These are phyloP conservation scores for Trissolcus basalis DNA, from an alignment of 1,140 invertebrate genomes.

Conservation along the genomic window DNA sequence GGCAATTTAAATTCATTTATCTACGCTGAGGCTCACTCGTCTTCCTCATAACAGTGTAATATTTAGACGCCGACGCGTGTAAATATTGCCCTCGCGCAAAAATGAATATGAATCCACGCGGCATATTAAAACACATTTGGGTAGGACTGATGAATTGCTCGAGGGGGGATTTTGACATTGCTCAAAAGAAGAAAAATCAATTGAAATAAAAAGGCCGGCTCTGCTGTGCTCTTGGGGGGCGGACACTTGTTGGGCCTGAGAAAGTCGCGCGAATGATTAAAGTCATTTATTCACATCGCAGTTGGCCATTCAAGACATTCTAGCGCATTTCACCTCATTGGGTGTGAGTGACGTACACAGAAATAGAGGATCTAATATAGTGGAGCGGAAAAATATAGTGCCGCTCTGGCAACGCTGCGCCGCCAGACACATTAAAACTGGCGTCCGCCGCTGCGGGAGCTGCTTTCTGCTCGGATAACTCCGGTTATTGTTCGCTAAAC, in stretches of 20 bases:
- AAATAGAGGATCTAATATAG: slow-evolving; percentile 16
- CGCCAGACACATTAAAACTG: too few relatives aligned
- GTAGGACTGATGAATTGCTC: background rate
- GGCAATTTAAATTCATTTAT: slow-evolving; percentile 43
- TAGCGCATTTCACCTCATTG: background rate
- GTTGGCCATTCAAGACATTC: too few relatives aligned
- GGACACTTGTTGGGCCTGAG: too few relatives aligned
- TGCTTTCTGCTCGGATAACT: too few relatives aligned
- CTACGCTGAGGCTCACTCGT: background rate
- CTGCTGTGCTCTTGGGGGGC: too few relatives aligned
- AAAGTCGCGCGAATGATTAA: too few relatives aligned
- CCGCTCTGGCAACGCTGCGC: too few relatives aligned
- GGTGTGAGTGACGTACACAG: slow-evolving; percentile 2
- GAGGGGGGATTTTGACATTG: background rate
- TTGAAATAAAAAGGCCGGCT: too few relatives aligned
- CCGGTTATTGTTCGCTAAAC: too few relatives aligned
- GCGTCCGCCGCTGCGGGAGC: too few relatives aligned
- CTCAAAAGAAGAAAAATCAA: too few relatives aligned
- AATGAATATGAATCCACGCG: slow-evolving; percentile 17
- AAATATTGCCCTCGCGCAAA: slow-evolving; percentile 17
- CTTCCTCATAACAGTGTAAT: slow-evolving; percentile 11
- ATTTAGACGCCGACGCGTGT: slow-evolving; percentile 15
- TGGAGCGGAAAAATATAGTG: slow-evolving; percentile 7
- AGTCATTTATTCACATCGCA: too few relatives aligned
- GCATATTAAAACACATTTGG: slow-evolving; percentile 8